These are phyloP conservation scores for Neopelma chrysocephalum DNA, from an alignment of 2,797 vertebrate genomes.

Conservation along the genomic window DNA sequence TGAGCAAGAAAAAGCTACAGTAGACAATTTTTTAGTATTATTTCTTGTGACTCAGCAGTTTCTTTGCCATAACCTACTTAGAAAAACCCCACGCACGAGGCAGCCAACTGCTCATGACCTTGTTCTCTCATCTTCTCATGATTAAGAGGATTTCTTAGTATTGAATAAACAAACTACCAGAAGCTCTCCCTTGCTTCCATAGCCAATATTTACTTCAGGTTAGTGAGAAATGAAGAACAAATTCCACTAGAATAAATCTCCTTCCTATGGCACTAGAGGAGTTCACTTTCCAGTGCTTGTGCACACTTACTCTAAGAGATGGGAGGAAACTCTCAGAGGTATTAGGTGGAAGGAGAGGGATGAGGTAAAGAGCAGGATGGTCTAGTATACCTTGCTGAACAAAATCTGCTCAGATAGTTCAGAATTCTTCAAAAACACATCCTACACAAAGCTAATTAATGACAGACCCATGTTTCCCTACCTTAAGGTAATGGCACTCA, in stretches of 20 bases:
- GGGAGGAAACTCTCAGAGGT: not conserved
- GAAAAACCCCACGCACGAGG: not conserved
- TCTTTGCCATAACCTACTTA: not conserved
- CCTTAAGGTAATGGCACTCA: not conserved
- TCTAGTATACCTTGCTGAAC: not conserved
- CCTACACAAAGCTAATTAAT: not conserved
- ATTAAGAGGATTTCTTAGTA: not conserved
- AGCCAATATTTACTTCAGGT: not conserved
- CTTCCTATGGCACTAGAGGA: not conserved
- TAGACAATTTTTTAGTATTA: not conserved
- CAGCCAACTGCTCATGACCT: not conserved
- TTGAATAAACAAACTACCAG: not conserved
- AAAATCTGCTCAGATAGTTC: not conserved
- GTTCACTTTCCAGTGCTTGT: not conserved
- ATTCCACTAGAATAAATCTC: not conserved
- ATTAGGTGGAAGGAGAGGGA: not conserved
- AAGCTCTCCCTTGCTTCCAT: not conserved
- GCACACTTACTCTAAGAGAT: not conserved
- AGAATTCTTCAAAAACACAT: not conserved
- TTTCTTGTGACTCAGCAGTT: not conserved
- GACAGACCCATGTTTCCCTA: not conserved
- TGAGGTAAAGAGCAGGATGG: not conserved
- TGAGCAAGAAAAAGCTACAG: not conserved
- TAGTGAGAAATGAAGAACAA: not conserved
- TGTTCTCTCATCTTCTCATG: not conserved